Evolutionary conservation across 2,888 invertebrate species (phyloP).

Genomic region (Drosophila tripunctata): DNA sequence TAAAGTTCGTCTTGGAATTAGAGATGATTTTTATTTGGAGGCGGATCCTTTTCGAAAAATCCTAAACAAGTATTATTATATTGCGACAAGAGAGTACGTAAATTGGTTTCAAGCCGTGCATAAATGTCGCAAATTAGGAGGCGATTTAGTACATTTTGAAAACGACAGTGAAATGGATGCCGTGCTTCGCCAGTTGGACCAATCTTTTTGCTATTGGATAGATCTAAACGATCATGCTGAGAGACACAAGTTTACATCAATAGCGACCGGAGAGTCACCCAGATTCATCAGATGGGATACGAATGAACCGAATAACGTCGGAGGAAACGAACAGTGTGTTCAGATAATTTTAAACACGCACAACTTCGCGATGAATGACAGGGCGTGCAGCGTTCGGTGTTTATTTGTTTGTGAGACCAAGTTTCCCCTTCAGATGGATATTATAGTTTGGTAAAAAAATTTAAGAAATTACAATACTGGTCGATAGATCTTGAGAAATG

Average conservation of each 20-base stretch:
- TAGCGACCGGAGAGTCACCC: slow-evolving; percentile 5
- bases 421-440: slow-evolving; percentile 9
- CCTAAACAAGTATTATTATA: slow-evolving; percentile 17
- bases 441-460: slow-evolving; percentile 10
- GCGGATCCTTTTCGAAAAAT: not conserved
- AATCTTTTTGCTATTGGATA: slow-evolving; percentile 2
- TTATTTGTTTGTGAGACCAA: slow-evolving; percentile 27
- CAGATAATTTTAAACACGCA: not conserved
- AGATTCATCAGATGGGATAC: not conserved
- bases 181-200: not conserved
- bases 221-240: not conserved
- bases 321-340: slow-evolving; percentile 6
- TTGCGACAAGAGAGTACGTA: not conserved
- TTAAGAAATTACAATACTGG: too few relatives aligned
- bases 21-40: not conserved
- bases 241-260: not conserved
- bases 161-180: not conserved
- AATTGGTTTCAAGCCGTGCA: slow-evolving; percentile 30
- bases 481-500: not conserved
- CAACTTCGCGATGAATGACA: slow-evolving; percentile 21
- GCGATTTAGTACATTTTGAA: slow-evolving; percentile 12
- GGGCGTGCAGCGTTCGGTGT: not conserved
- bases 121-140: slow-evolving; percentile 15
- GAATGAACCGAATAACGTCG: slow-evolving; percentile 23
- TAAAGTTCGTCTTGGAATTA: not conserved